A percentile compares a stretch with the other conserved stretches of the same genome.
Evolutionary conservation across 2,113 vertebrate genomes (phyloP).

Genomic region (Murina feae): DNA sequence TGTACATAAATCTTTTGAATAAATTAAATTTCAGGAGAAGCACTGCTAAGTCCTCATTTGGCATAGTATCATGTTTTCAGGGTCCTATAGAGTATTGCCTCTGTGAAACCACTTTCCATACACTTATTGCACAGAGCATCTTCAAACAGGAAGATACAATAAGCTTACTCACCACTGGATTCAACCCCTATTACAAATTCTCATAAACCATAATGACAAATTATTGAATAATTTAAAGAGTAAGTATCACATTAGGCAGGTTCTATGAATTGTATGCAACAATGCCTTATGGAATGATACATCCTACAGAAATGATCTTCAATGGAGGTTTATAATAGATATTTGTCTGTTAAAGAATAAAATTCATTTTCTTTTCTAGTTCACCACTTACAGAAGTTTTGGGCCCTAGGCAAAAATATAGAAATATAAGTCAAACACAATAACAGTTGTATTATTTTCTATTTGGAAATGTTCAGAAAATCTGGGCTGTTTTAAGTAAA

Average conservation of each 20-base stretch:
- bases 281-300: background rate
- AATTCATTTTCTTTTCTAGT: background rate
- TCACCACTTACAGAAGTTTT: background rate
- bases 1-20: background rate
- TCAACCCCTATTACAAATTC: background rate
- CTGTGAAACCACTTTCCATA: background rate
- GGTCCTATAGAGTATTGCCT: background rate
- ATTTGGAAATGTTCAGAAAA: slow-evolving; percentile 6
- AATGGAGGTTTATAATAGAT: background rate
- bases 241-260: background rate
- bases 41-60: background rate
- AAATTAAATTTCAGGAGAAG: slow-evolving; percentile 1
- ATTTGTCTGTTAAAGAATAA: background rate
- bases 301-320: background rate
- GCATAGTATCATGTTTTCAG: background rate
- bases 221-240: background rate
- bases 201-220: background rate
- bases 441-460: background rate
- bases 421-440: background rate
- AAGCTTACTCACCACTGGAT: background rate
- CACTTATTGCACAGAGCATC: background rate
- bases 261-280: background rate
- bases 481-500: background rate
- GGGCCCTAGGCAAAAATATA: background rate
- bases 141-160: background rate